Conservation (phyloP, 1,140 invertebrate genomes). For the Aphelenchoides avenae region DNA sequence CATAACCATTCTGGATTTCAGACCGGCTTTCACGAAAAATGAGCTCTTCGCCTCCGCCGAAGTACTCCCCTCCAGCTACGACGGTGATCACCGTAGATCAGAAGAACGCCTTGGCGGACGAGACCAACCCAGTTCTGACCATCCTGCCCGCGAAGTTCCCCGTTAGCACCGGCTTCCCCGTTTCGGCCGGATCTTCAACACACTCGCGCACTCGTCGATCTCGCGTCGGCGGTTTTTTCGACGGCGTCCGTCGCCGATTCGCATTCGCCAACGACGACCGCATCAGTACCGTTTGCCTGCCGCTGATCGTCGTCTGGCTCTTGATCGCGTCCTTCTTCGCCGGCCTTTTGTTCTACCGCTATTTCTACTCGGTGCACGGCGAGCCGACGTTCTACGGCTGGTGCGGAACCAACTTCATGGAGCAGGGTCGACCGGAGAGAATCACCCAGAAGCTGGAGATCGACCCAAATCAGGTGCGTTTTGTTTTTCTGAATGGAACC, state of each 20-base stretch:
- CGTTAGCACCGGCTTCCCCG: no score
- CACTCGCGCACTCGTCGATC: no score
- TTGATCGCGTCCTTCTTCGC: constrained; percentile 30
- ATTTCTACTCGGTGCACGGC: constrained; percentile 14
- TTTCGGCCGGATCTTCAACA: no score
- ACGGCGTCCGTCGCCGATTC: no score
- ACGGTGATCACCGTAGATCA: constrained; percentile 14
- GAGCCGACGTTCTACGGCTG: constrained; percentile 21
- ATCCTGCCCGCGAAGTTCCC: constrained; percentile 5
- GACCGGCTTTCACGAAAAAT: no score
- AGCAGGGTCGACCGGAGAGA: constrained; percentile 48
- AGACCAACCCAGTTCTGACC: constrained; percentile 10
- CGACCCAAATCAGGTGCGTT: constrained; percentile 21
- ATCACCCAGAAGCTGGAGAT: constrained; percentile 57
- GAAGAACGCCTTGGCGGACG: constrained; percentile 18
- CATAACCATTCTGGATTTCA: no score
- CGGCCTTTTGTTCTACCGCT: constrained; percentile 26
- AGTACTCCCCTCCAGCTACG: no score
- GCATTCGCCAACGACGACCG: no score
- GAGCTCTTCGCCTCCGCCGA: no score
- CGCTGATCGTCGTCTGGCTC: constrained; percentile 20
- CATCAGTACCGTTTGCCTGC: constrained; percentile 12
- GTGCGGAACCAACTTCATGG: constrained; percentile 22
- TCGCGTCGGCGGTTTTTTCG: no score
- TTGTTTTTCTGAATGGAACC: no score